Evolutionary conservation across 2,888 invertebrate genomes (phyloP), one percentile per base, ranked within the genome.

Genomic region (Panorpa germanica): DNA sequence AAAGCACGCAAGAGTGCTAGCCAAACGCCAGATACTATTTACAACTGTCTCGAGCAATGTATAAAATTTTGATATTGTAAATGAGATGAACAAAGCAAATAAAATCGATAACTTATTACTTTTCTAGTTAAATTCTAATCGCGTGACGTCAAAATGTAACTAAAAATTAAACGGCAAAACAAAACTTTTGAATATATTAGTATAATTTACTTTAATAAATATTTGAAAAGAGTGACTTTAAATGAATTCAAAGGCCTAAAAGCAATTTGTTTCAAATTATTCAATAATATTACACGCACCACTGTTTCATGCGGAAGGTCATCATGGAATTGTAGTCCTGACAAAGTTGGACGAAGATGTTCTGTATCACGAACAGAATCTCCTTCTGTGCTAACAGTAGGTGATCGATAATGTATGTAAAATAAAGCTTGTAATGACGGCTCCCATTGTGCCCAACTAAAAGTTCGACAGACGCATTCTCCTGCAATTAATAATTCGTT

Each of bases 391-490:
- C 71, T 72, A 39, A 70, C 66, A 3, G 69, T 59, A 14, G 74
- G 66, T 43, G 69, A 69, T 29, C 76, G 69, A 42, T 77, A 69
- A 48, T 83, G 81, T 41, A 85, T 82, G 50, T 82, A 82, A 51
- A 80, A 83, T 1, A 86, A 53, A 8, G 78, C 75, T 61, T 85
- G 68, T 4, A 47, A 43, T 24, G 48, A 48, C 35, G 76, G 65
- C 46, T 83, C 81, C 83, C 83, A 85, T 43, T 85, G 85, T 0
- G 81, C 80, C 83, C 83, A 86, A 20, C 74, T 70, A 44, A 82
- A 83, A 24, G 65, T 67, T 44, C 68, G n/a, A n/a, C n/a, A n/a
- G n/a, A n/a, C n/a, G n/a, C n/a, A n/a, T n/a, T n/a, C n/a, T n/a
- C n/a, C n/a, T n/a, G n/a, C n/a, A n/a, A n/a, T n/a, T n/a, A n/a